Evolutionary conservation across 2,888 invertebrate species (phyloP), one percentile per base, ranked within the genome.

Genomic region (Ferrisia virgata): DNA sequence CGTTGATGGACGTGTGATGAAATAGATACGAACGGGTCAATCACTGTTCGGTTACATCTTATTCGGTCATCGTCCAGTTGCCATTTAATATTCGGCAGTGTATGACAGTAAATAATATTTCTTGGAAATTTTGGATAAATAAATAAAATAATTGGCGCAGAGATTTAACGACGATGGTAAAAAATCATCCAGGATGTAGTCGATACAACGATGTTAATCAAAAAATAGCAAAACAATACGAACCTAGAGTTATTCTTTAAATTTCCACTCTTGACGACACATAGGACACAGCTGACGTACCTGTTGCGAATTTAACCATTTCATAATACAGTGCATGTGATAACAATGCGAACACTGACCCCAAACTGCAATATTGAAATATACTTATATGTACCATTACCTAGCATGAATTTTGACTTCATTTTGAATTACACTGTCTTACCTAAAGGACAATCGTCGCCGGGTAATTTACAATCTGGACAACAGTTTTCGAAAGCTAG

Each of bases 231-330:
- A 79, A 43, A 15, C 13, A 15, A 18, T 31, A 39, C 82, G 78
- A 39, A 85, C 79, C n/a, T 85, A 53, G 28, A 11, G 25, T 85
- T 90, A 92, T 89, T 92, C 92, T 88, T 97, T 97, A 89, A 97
- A 98, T 89, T 97, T 98, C 99, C 99, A 99, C 89, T 97, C 97
- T 89, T 98, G 98, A 87, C 99, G 92, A 90, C 99, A 99, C 97
- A 99, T 98, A 85, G 96, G 96, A 87, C 96, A 96, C 90, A 94
- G 93, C 88, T 95, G 95, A 89, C 94, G 94, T 87, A 93, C 92
- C 87, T 94, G 94, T 89, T 96, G 95, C 22, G 98, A 95, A 88
- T 98, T 96, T 81, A 99, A 91, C 99, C 99, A 99, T 92, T 99
- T 99, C 89, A 97, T 96, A 88, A 99, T 99, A 90, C 99, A 99